phyloP scores from a whole-genome alignment of 1,140 invertebrate species.

The Oreohelix idahoensis region DNA sequence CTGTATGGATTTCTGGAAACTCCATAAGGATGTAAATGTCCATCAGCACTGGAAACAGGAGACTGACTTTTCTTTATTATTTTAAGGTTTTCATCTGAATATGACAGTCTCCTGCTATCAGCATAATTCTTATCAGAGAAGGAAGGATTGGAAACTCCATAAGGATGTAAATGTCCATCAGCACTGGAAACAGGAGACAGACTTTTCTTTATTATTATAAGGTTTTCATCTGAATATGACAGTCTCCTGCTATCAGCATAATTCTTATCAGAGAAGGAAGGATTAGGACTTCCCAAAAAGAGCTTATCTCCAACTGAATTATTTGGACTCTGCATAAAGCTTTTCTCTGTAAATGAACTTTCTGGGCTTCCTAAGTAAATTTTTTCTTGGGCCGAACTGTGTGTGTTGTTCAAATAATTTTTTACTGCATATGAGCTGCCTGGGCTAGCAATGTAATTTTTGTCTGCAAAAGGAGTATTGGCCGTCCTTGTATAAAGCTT shows the following conservation, averaged over 20 bases:
- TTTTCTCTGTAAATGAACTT: conserved; percentile 2
- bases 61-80: conserved; percentile 31
- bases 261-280: conserved; percentile 3
- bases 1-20: conserved; percentile 26
- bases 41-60: neutral
- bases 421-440: conserved; percentile 15
- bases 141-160: neutral
- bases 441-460: conserved; percentile 18
- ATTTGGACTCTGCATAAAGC: conserved; percentile 1
- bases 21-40: conserved; percentile 4
- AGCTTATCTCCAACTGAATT: neutral
- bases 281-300: conserved; percentile 6
- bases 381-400: neutral
- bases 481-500: conserved; percentile 16
- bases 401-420: conserved; percentile 21
- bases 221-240: conserved; percentile 16
- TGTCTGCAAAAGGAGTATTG: conserved; percentile 6
- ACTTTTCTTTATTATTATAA: no score
- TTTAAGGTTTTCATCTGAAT: conserved; percentile 12
- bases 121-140: conserved; percentile 9
- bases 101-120: conserved; percentile 12
- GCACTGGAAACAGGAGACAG: no score
- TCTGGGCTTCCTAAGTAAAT: neutral
- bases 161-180: neutral
- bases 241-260: conserved; percentile 8